Evolutionary conservation across 1,140 invertebrate genomes (phyloP).

Genomic region (Drosophila nigrodunni): DNA sequence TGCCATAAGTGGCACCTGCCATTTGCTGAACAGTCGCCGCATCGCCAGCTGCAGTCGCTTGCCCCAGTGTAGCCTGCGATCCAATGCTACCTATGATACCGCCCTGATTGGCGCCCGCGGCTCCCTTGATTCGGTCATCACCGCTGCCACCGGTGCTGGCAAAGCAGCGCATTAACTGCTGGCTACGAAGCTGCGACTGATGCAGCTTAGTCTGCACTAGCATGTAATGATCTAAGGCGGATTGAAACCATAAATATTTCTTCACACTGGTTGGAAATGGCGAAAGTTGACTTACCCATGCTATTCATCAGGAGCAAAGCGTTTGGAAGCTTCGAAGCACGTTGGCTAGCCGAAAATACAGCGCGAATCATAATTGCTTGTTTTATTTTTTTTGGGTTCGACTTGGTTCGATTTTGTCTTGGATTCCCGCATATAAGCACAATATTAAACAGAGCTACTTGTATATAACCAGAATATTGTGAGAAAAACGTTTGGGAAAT

Average conservation of each 20-base stretch:
- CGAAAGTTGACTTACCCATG: conserved; percentile 27
- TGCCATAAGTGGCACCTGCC: conserved; percentile 1
- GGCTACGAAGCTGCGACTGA: neutral
- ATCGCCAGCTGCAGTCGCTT: neutral
- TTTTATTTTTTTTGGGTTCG: neutral
- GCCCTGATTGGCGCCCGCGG: neutral
- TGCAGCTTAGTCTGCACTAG: neutral
- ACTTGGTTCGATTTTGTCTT: neutral
- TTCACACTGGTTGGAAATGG: neutral
- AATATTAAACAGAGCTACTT: conserved; percentile 21
- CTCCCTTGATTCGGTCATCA: conserved; percentile 11
- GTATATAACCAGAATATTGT: conserved; percentile 25
- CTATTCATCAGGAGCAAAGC: neutral
- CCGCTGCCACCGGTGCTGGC: conserved; percentile 24
- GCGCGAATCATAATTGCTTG: conserved; percentile 25
- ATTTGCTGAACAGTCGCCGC: neutral
- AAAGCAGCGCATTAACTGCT: conserved; percentile 19
- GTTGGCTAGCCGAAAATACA: conserved; percentile 1
- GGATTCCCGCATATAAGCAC: conserved; percentile 10
- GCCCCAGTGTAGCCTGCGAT: conserved; percentile 1
- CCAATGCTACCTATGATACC: conserved; percentile 26
- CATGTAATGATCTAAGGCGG: neutral
- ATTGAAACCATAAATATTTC: too few relatives aligned
- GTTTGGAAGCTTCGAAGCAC: conserved; percentile 6
- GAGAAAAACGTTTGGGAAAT: conserved; percentile 4